phyloP scores from a whole-genome alignment of 2,113 vertebrate genomes.

The Oreochromis niloticus region DNA sequence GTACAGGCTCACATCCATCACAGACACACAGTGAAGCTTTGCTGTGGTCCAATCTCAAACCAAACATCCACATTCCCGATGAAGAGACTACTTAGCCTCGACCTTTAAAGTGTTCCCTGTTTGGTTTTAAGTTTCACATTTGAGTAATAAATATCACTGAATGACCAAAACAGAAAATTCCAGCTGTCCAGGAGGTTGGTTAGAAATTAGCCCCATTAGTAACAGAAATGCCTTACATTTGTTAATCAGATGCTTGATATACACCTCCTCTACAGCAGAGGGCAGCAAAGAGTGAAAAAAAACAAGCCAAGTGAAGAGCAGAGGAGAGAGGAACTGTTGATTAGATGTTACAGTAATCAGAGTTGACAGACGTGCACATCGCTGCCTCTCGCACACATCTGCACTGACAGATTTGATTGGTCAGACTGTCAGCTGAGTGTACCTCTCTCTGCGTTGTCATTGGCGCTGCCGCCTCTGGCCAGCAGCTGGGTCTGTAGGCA shows the following conservation, averaged over 20 bases:
- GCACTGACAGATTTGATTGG: not conserved
- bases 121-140: not conserved
- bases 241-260: slow-evolving; percentile 86
- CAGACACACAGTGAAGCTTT: not conserved
- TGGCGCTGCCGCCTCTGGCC: slow-evolving; percentile 68
- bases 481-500: slow-evolving; percentile 86
- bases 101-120: accelerated
- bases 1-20: not conserved
- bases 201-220: not conserved
- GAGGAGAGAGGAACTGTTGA: slow-evolving; percentile 19
- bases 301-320: not conserved
- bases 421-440: slow-evolving; percentile 6
- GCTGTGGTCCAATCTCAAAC: not conserved
- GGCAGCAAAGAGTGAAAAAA: slow-evolving; percentile 39
- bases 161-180: not conserved
- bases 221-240: slow-evolving; percentile 80
- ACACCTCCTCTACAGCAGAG: slow-evolving; percentile 82
- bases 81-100: not conserved
- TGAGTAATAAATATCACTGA: not conserved
- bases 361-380: slow-evolving; percentile 8
- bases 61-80: not conserved
- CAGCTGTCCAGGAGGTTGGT: not conserved
- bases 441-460: slow-evolving; percentile 86
- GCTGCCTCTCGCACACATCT: not conserved
- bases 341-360: slow-evolving; percentile 19